Base-by-base conservation (phyloP, 2,888 invertebrate genomes). In the Tenthredo amoena region DNA sequence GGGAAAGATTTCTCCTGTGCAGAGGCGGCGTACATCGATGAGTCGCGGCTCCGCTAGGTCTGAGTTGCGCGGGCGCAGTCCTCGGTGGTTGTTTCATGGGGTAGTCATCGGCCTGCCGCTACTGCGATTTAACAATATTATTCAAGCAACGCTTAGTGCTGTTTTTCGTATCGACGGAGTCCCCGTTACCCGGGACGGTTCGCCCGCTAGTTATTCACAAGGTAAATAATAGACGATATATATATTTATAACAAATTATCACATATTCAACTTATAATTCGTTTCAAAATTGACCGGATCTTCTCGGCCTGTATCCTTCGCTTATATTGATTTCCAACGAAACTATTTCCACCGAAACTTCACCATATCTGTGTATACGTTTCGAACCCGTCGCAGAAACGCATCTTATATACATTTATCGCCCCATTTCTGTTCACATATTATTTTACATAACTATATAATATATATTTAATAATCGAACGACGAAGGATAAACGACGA, bases 1-100 rank as follows among this genome's bases (percentile, higher is more conserved):
- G 86, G 87, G 87, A 86, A 88, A 88, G 88, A 87, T 87, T 86
- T 85, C 84, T 85, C 87, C 79, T 74, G 85, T 47, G 62, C 81
- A 81, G 68, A 68, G 72, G 85, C 50, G 34, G 81, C 65, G 72
- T 72, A 82, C 85, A 85, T 86, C 86, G 85, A 86, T 85, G 85
- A 55, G 26, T 26, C 26, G 50, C 50, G 58, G 68, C 83, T 68
- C 68, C 26, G 83, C 68, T 83, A 37, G 43, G 68, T 68, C 40
- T 68, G 31, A 83, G 31, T 68, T 83, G 83, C 83, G 83, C 83
- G 40, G 21, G 83, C 83, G 83, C 83, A 83, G 83, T 68, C 83
- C 68, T 83, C 83, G 83, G 43, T 31, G 71, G 83, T 83, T 71
- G 83, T 83, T 83, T 71, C 83, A 83, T 71, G 83, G 83, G 83